phyloP scores from a whole-genome alignment of 1,140 invertebrate species.

The Gyrodactylus salaris region DNA sequence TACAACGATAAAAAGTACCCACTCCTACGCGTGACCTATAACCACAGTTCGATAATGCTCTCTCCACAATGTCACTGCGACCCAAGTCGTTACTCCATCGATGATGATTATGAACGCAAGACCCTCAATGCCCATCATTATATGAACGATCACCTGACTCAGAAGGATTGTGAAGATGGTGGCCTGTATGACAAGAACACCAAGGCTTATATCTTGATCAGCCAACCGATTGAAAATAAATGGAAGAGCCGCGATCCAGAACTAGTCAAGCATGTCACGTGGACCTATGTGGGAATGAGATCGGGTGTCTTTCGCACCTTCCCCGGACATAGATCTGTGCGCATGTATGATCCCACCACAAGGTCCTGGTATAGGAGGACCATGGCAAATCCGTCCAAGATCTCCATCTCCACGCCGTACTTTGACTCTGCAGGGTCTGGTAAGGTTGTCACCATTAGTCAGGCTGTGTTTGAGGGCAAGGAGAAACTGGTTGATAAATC shows the following conservation, averaged over 20 bases:
- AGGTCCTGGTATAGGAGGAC: conserved; percentile 20
- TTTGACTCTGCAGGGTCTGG: conserved; percentile 22
- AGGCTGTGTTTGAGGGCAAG: conserved; percentile 22
- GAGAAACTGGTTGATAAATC: conserved; percentile 14
- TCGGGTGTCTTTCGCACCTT: conserved; percentile 23
- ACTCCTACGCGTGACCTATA: conserved; percentile 12
- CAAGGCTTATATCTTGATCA: conserved; percentile 21
- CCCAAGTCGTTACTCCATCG: conserved; percentile 20
- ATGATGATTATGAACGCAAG: conserved; percentile 19
- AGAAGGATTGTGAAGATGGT: conserved; percentile 6
- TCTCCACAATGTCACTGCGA: conserved; percentile 21
- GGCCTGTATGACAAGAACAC: conserved; percentile 18
- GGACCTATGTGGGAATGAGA: conserved; percentile 22
- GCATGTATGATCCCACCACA: conserved; percentile 18
- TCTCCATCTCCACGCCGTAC: conserved; percentile 22
- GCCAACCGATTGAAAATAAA: conserved; percentile 19
- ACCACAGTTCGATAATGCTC: conserved; percentile 21
- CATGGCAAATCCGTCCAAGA: conserved; percentile 17
- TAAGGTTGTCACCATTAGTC: conserved; percentile 22
- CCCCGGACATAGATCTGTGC: conserved; percentile 19
- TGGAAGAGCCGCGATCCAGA: conserved; percentile 18
- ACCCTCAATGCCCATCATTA: conserved; percentile 20
- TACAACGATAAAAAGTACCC: conserved; percentile 18
- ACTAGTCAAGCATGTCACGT: conserved; percentile 20
- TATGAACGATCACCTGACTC: conserved; percentile 14